A percentile compares a stretch with the other conserved stretches of the same genome.
Conservation (phyloP, 1,140 invertebrate genomes). For the Odontomachus brunneus region DNA sequence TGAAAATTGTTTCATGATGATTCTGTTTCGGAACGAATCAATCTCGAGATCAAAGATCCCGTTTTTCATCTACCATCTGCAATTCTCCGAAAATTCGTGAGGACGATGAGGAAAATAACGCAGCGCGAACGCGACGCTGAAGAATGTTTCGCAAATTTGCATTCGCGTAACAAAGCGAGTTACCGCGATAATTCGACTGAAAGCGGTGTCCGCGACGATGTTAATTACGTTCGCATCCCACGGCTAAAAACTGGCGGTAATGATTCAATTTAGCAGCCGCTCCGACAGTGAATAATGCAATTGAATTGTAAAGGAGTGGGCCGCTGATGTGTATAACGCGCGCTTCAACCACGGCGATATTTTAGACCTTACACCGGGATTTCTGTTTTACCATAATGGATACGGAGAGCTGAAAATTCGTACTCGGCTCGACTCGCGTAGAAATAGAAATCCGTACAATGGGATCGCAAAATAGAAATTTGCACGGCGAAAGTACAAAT, state of each 20-base stretch:
- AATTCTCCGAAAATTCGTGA: not conserved
- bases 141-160: constrained; percentile 24
- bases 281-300: constrained; percentile 35
- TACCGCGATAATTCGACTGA: constrained; percentile 2
- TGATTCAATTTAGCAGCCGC: constrained; percentile 48
- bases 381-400: constrained; percentile 47
- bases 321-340: constrained; percentile 19
- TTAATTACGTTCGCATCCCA: constrained; percentile 44
- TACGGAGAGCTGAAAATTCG: constrained; percentile 21
- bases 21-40: not conserved
- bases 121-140: not conserved
- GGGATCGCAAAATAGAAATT: constrained; percentile 8
- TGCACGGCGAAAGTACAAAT: not conserved
- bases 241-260: constrained; percentile 51
- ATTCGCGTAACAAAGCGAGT: constrained; percentile 14
- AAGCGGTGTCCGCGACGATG: constrained; percentile 14
- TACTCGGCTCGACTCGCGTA: not conserved
- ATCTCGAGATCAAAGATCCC: not conserved
- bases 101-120: not conserved
- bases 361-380: constrained; percentile 30
- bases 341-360: constrained; percentile 27
- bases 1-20: not conserved
- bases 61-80: not conserved
- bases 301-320: constrained; percentile 56
- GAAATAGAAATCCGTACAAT: constrained; percentile 32